phyloP scores from a whole-genome alignment of 2,113 vertebrate species.

The Pyxicephalus adspersus region DNA sequence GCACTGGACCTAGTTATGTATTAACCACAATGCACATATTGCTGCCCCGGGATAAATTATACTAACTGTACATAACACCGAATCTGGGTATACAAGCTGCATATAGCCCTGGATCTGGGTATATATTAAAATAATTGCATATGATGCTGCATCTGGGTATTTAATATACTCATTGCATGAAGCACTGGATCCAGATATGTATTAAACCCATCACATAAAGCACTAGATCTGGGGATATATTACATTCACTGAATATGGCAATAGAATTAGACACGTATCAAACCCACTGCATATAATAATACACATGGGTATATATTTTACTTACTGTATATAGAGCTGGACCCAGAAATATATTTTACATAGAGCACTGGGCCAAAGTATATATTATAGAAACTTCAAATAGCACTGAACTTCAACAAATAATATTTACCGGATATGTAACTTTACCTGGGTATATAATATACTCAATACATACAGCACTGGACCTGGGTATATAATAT shows the following conservation, averaged over 20 bases:
- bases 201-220: not conserved
- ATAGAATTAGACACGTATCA: not conserved
- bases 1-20: no score
- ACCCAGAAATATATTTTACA: not conserved
- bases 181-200: no score
- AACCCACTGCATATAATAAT: not conserved
- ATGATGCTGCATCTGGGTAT: no score
- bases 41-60: no score
- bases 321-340: not conserved
- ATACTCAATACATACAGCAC: not conserved
- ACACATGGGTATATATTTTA: not conserved
- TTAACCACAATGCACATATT: no score
- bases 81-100: no score
- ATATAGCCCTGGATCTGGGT: no score
- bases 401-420: not conserved
- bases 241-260: not conserved
- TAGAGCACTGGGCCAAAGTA: not conserved
- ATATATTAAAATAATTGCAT: no score
- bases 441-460: not conserved
- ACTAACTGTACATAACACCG: no score
- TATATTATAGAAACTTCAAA: no score
- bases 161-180: no score
- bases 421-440: not conserved
- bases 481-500: not conserved
- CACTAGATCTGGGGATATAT: not conserved